phyloP scores from a whole-genome alignment of 2,797 vertebrate genomes.

The Melanogrammus aeglefinus region DNA sequence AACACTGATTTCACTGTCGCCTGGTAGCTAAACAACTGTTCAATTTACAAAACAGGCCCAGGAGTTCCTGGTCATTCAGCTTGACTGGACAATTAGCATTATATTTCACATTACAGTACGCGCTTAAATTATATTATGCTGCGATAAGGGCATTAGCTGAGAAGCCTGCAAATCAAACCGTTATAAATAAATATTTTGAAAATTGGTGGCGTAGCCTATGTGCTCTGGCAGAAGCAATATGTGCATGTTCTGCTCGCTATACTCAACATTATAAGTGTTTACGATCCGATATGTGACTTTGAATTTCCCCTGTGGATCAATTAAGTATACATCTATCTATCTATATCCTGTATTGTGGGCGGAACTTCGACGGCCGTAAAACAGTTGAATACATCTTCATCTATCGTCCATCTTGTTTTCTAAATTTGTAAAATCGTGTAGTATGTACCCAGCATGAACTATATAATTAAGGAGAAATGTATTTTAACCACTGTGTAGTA shows the following conservation, averaged over 20 bases:
- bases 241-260: neutral
- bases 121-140: neutral
- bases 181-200: neutral
- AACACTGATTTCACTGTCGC: neutral
- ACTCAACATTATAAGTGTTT: too few relatives aligned
- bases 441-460: too few relatives aligned
- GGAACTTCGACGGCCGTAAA: too few relatives aligned
- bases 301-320: too few relatives aligned
- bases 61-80: neutral
- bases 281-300: too few relatives aligned
- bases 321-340: too few relatives aligned
- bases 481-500: too few relatives aligned
- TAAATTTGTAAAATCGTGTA: too few relatives aligned
- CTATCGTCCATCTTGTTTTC: too few relatives aligned
- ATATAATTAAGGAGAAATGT: too few relatives aligned
- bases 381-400: too few relatives aligned
- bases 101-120: neutral
- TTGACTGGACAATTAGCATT: neutral
- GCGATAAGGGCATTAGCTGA: neutral
- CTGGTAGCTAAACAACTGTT: neutral
- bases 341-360: too few relatives aligned
- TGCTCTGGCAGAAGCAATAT: neutral
- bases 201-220: neutral
- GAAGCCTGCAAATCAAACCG: conserved; percentile 1
- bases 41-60: neutral